Evolutionary conservation across 2,888 invertebrate genomes (phyloP).

Genomic region (Metopia argyrocephala): DNA sequence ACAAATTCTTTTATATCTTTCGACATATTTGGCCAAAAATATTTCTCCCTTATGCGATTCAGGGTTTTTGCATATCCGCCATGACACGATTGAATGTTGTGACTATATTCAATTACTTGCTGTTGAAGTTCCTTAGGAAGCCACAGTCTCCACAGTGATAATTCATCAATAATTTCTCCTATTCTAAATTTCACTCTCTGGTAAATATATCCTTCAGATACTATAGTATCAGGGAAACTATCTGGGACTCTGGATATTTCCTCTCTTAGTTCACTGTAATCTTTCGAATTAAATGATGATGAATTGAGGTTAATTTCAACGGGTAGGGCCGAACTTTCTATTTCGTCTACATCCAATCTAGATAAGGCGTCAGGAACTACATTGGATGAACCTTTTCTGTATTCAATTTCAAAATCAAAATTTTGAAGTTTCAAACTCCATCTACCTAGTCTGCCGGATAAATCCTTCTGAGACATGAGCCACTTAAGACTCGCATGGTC

Average conservation of each 20-base stretch:
- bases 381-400: constrained; percentile 17
- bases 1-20: constrained; percentile 5
- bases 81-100: constrained; percentile 12
- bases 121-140: neutral
- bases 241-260: neutral
- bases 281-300: neutral
- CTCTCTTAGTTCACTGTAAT: neutral
- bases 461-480: constrained; percentile 25
- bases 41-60: neutral
- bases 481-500: constrained; percentile 12
- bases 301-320: neutral
- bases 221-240: too few relatives aligned
- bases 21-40: constrained; percentile 35
- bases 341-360: constrained; percentile 8
- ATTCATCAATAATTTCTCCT: constrained; percentile 1
- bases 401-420: constrained; percentile 18
- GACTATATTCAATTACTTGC: neutral
- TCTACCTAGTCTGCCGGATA: constrained; percentile 11
- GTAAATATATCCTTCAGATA: constrained; percentile 10
- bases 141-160: neutral
- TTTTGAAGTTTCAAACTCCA: constrained; percentile 21
- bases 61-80: constrained; percentile 19
- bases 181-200: constrained; percentile 25
- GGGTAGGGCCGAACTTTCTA: neutral
- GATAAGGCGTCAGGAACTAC: constrained; percentile 21